Evolutionary conservation across 2,797 vertebrate genomes (phyloP).

Genomic region (Sebastes taczanowskii): DNA sequence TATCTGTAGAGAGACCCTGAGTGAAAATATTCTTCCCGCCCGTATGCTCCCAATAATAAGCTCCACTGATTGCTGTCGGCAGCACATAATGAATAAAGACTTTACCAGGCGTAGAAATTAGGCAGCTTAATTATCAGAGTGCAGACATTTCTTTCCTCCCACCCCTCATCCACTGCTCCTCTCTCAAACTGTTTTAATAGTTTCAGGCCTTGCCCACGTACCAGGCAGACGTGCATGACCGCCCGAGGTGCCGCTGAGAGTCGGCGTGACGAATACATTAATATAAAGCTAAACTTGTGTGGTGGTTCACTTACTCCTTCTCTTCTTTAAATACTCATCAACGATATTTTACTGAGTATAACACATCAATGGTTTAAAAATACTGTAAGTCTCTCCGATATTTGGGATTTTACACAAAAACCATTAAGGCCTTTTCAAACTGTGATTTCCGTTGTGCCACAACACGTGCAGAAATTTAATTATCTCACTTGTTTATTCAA

Average conservation of each 20-base stretch:
- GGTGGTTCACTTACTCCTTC: neutral
- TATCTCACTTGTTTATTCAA: conserved; percentile 25
- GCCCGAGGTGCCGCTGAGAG: conserved; percentile 26
- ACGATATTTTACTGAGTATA: neutral
- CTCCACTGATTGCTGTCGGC: conserved; percentile 70
- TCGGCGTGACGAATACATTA: conserved; percentile 24
- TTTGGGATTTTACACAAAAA: conserved; percentile 1
- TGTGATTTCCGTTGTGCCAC: neutral
- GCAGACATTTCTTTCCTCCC: conserved; percentile 50
- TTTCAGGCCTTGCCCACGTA: conserved; percentile 48
- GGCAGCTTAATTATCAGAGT: conserved; percentile 67
- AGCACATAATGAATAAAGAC: conserved; percentile 74
- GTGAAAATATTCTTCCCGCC: conserved; percentile 61
- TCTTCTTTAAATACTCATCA: conserved; percentile 3
- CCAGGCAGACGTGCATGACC: conserved; percentile 29
- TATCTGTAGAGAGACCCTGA: conserved; percentile 28
- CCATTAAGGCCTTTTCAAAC: neutral
- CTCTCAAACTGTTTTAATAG: conserved; percentile 56
- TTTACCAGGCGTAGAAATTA: conserved; percentile 65
- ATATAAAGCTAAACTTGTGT: conserved; percentile 20
- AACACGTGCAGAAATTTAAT: conserved; percentile 21
- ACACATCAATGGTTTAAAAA: neutral
- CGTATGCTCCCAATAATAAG: conserved; percentile 57
- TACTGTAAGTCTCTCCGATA: neutral
- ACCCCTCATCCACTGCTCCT: conserved; percentile 29